phyloP scores from a whole-genome alignment of 2,797 vertebrate genomes.

The Micrastur ruficollis region DNA sequence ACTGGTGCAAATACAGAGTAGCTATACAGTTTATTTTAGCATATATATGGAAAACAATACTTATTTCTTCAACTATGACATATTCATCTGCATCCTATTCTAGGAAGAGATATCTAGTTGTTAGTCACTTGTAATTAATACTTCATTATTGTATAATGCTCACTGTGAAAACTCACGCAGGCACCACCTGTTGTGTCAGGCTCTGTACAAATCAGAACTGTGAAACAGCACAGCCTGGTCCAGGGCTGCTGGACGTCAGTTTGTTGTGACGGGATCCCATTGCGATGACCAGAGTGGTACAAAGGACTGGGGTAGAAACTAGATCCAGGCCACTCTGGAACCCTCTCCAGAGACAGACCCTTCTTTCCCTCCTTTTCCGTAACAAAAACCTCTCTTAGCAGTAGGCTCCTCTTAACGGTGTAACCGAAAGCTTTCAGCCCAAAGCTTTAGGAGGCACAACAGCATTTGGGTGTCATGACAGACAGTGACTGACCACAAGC shows the following conservation, averaged over 20 bases:
- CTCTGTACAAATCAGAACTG: background rate
- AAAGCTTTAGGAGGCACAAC: background rate
- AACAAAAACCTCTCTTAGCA: background rate
- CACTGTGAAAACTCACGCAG: background rate
- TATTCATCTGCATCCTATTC: background rate
- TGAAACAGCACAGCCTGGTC: background rate
- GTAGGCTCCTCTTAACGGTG: background rate
- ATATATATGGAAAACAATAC: background rate
- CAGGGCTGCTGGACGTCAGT: background rate
- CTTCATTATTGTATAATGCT: background rate
- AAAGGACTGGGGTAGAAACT: background rate
- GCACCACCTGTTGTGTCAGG: background rate
- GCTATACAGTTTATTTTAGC: background rate
- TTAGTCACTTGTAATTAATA: background rate
- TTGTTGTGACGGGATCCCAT: background rate
- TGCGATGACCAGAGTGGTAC: fast-evolving
- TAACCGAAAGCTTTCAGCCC: background rate
- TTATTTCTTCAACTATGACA: background rate
- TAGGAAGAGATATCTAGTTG: background rate
- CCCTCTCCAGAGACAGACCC: background rate
- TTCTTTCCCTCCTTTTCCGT: background rate
- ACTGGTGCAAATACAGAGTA: background rate
- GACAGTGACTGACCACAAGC: background rate
- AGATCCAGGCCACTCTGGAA: background rate
- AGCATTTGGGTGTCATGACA: background rate